Base-by-base conservation (phyloP, 92 coral and sea anemone genomes). In the Nematostella vectensis region DNA sequence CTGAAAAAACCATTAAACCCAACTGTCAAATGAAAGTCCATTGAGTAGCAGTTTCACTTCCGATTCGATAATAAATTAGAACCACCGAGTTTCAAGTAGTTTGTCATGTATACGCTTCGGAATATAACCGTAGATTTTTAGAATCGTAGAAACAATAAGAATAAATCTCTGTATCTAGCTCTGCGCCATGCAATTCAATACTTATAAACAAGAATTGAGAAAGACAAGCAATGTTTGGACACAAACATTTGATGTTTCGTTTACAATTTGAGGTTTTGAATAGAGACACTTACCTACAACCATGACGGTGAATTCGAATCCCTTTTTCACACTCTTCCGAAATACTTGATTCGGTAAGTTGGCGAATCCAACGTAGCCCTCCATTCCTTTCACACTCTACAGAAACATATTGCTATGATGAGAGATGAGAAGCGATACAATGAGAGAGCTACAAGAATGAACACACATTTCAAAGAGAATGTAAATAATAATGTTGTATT, bases 341-440 rank as follows among this genome's bases (percentile, higher is more conserved):
- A 87, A 93, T 50, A 93, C 95, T 87, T 93, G 99, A 68, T 93
- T 93, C 3, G 99, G 99, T 48, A 93, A 88, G 60, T 93, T 93
- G 25, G 99, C 99, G 57, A 93, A 93, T 0, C 99, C 99, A 1
- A 93, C 99, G 55, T 93, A 93, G 16, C 96, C 99, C 45, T 93
- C 99, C 82, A 93, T 88, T 31, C 95, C 95, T 48, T 93, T 93
- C 1, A 87, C 95, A 75, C 88, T 83, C 99, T 93, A 70, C 23
- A 27, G 29, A 63, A 36, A 36, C 15, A 36, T 15, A 15, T 15
- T 8, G 15, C 8, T 8, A 36, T 36, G 9, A 36, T 36, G 15
- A 36, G 15, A 8, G 42, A 8, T 36, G 8, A 36, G 42, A 36
- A 36, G 15, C 42, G 8, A 36, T 36, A 36, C 42, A n/a, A n/a